Percentiles rank a stretch among this genome's conserved stretches.
phyloP scores from a whole-genome alignment of 2,797 vertebrate species.

The Melanotaenia nigrans region DNA sequence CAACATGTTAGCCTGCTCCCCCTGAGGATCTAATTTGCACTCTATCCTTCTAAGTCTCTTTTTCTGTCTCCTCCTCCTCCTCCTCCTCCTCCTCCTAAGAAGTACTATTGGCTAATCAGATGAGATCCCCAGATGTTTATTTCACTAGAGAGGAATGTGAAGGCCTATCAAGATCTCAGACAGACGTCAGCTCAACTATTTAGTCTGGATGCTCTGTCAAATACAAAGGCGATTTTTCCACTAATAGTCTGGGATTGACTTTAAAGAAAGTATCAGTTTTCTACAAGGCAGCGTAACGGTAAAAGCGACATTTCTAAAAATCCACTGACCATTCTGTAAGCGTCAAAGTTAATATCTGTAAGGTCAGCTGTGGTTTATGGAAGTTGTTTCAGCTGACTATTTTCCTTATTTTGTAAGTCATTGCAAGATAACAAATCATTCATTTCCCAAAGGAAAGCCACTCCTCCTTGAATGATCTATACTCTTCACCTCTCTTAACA shows the following conservation, averaged over 20 bases:
- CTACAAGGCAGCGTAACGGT: conserved; percentile 6
- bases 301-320: background rate
- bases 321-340: background rate
- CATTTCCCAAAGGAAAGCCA: conserved; percentile 44
- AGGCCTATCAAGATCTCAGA: conserved; percentile 56
- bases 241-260: conserved; percentile 19
- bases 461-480: conserved; percentile 39
- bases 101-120: conserved; percentile 49
- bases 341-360: background rate
- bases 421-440: conserved; percentile 59
- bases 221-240: conserved; percentile 21
- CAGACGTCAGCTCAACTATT: conserved; percentile 51
- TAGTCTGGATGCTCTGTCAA: conserved; percentile 38
- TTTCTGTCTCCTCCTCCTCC: conserved; percentile 25
- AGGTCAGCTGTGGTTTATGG: conserved; percentile 48
- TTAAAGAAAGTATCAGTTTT: conserved; percentile 19
- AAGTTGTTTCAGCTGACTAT: conserved; percentile 40
- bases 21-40: conserved; percentile 65
- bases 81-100: conserved; percentile 29
- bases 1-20: conserved; percentile 56
- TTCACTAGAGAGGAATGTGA: conserved; percentile 63
- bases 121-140: conserved; percentile 66
- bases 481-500: conserved; percentile 41
- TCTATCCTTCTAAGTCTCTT: conserved; percentile 48
- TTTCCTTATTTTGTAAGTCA: conserved; percentile 60